Conservation (phyloP, 2,113 vertebrate species). For the Indri indri region DNA sequence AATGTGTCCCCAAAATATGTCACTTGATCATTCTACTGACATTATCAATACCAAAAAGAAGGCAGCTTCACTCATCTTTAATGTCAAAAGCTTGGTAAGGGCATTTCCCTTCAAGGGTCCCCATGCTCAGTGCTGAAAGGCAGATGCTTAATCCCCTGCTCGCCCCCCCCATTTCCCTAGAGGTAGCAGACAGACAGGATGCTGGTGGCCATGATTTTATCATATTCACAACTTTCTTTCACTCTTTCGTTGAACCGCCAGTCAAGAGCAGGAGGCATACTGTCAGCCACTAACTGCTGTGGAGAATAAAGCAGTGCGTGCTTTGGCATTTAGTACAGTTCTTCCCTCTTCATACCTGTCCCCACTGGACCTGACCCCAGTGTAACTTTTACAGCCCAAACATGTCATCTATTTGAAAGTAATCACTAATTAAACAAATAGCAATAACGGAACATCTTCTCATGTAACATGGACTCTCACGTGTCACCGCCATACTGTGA, state of each 20-base stretch:
- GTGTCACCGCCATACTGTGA: background rate
- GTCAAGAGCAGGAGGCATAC: background rate
- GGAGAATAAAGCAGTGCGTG: background rate
- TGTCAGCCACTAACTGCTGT: background rate
- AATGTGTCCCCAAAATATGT: background rate
- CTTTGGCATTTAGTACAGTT: background rate
- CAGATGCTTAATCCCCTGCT: background rate
- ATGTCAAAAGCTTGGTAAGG: background rate
- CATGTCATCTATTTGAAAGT: background rate
- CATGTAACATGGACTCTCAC: fast-evolving
- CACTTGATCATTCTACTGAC: background rate
- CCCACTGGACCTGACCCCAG: background rate
- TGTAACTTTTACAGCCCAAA: background rate
- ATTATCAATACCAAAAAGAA: background rate
- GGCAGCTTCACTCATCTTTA: background rate
- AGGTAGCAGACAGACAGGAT: background rate
- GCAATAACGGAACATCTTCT: background rate
- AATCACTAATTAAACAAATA: background rate
- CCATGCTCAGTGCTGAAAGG: background rate
- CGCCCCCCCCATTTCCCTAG: background rate
- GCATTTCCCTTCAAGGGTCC: background rate
- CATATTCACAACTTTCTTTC: background rate
- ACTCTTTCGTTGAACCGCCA: background rate
- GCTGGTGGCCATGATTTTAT: background rate
- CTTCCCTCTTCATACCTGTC: too few species aligned